Evolutionary conservation across 1,140 invertebrate genomes (phyloP).

Genomic region (Apis florea): DNA sequence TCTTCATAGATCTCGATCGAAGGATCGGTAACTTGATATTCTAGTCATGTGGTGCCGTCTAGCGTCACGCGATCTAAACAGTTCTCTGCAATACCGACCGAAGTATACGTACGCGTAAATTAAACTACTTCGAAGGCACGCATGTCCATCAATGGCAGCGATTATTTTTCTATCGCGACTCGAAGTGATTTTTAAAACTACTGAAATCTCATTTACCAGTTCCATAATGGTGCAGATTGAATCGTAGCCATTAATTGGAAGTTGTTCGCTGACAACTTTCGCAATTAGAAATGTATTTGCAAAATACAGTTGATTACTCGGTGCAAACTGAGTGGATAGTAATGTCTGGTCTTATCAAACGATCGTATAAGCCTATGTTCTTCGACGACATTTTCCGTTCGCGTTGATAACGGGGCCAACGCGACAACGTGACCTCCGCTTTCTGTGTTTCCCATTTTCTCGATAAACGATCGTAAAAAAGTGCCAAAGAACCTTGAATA

Average conservation of each 20-base stretch:
- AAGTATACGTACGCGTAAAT: constrained; percentile 31
- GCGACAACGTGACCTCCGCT: constrained; percentile 7
- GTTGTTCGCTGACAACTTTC: constrained; percentile 36
- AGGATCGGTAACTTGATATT: constrained; percentile 53
- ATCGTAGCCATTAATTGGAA: constrained; percentile 40
- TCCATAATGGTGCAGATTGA: constrained; percentile 22
- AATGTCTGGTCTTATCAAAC: constrained; percentile 68
- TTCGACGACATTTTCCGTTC: constrained; percentile 54
- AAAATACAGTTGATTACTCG: constrained; percentile 52
- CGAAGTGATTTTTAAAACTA: background rate
- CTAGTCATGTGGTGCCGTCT: constrained; percentile 49
- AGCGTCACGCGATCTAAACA: background rate
- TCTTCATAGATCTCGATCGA: background rate
- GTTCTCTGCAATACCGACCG: constrained; percentile 31
- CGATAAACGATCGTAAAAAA: constrained; percentile 15
- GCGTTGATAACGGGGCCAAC: constrained; percentile 45
- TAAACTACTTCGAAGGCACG: constrained; percentile 2
- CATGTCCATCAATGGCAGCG: background rate
- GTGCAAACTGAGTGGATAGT: constrained; percentile 65
- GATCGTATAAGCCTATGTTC: constrained; percentile 53
- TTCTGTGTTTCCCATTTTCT: constrained; percentile 42
- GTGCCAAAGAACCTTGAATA: constrained; percentile 4
- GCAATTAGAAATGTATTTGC: constrained; percentile 49
- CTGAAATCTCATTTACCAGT: constrained; percentile 17
- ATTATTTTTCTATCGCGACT: constrained; percentile 38